Percentiles rank a stretch among this genome's conserved stretches.
phyloP scores from a whole-genome alignment of 2,797 vertebrate genomes.

The Premnoplex brunnescens region DNA sequence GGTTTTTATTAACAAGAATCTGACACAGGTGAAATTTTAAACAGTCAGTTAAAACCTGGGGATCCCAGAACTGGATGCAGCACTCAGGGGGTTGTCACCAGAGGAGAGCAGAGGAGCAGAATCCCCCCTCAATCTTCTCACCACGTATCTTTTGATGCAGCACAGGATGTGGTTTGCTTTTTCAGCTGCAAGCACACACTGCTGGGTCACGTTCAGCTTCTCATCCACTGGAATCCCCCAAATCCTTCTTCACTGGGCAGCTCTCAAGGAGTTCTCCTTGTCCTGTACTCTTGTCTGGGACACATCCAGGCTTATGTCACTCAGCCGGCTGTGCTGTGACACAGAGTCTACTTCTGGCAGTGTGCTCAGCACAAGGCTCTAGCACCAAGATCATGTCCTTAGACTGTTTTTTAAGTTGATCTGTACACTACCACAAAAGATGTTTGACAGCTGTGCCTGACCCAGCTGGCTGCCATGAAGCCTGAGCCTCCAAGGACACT shows the following conservation, averaged over 20 bases:
- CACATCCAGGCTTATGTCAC: neutral
- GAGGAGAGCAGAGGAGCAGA: neutral
- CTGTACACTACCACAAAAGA: neutral
- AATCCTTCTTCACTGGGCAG: fast-evolving
- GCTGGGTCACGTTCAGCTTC: neutral
- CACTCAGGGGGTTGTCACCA: neutral
- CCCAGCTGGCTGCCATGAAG: neutral
- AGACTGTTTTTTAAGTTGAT: neutral
- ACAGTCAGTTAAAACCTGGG: neutral
- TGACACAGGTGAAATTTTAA: neutral
- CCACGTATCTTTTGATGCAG: neutral
- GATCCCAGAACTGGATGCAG: neutral
- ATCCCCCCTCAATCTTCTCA: neutral
- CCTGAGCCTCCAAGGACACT: neutral
- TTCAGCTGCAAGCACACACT: neutral
- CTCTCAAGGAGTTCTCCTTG: neutral
- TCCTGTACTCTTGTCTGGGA: neutral
- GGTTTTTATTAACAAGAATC: neutral
- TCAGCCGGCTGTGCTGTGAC: neutral
- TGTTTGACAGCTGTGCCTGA: neutral
- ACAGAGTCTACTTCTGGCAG: neutral
- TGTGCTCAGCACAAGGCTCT: neutral
- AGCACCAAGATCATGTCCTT: neutral
- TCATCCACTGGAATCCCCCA: fast-evolving
- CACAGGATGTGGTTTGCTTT: neutral